Conservation (phyloP, 2,888 invertebrate species). For the Xestia rhomboidea region DNA sequence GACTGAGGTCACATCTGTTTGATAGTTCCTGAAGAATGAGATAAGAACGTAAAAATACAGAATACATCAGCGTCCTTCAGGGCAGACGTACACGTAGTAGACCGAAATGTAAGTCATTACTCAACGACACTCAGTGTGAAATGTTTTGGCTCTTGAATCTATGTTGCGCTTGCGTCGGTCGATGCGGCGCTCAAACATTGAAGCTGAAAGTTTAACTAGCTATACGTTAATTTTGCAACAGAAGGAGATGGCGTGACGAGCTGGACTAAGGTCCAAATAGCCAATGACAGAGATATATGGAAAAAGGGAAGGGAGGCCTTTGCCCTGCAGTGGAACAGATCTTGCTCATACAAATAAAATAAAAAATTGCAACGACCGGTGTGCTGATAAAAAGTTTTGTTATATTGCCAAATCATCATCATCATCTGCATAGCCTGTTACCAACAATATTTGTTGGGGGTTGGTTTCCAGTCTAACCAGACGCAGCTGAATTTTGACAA, state of each 20-base stretch:
- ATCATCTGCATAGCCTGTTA: too few species aligned
- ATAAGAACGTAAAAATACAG: constrained; percentile 37
- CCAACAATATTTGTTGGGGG: too few species aligned
- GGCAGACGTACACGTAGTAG: background rate
- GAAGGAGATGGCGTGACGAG: too few species aligned
- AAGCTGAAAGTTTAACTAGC: background rate
- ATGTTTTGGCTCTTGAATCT: constrained; percentile 41
- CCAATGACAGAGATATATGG: too few species aligned
- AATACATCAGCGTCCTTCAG: constrained; percentile 30
- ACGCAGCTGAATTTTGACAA: too few species aligned
- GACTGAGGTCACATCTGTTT: constrained; percentile 1
- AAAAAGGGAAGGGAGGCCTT: too few species aligned
- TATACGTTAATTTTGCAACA: background rate
- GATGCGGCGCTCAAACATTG: background rate
- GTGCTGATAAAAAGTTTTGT: background rate
- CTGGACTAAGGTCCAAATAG: too few species aligned
- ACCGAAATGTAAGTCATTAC: constrained; percentile 34
- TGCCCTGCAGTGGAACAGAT: too few species aligned
- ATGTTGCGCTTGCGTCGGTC: constrained; percentile 16
- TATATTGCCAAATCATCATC: too few species aligned
- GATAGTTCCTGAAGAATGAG: constrained; percentile 21
- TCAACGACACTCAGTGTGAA: constrained; percentile 30
- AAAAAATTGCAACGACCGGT: background rate
- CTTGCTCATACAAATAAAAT: too few species aligned
- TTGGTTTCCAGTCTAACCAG: too few species aligned